Evolutionary conservation across 2,113 vertebrate genomes (phyloP), one percentile per base, ranked within the genome.

Genomic region (Oceanodroma tethys): DNA sequence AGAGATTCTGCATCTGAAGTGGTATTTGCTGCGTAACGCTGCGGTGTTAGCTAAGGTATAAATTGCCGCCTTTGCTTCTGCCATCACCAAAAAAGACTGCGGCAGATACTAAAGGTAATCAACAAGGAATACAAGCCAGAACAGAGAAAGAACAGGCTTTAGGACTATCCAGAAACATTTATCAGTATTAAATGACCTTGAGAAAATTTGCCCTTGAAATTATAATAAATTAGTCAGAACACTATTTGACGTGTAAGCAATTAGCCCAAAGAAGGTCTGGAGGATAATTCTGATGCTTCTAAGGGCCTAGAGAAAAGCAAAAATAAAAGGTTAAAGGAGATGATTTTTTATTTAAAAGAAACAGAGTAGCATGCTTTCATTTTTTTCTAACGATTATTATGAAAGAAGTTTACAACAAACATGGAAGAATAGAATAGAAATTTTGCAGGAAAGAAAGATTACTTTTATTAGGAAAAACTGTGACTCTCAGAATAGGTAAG

Each of bases 31-130:
- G 43, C 3, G 62, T 34, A 50, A 8, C 2, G 29, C 48, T 29
- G 13, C 0, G 8, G 3, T 10, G 12, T 17, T 47, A 29, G 32
- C 32, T 9, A 43, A 50, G 5, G 4, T 15, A 8, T 15, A 16
- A 75, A 47, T 15, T 52, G 17, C 20, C 59, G 17, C 38, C 62
- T 86, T 68, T 27, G 53, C 43, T 47, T 63, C 68, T 86, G 80
- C 76, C 20, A 4, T 40, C 65, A 55, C 34, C 68, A 58, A 10
- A 71, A 55, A 17, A 19, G 30, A 27, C 66, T 18, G 27, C 0
- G 3, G 59, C 43, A 36, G 34, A 55, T 21, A 18, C 15, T 48
- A 8, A 36, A 62, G 32, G 32, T 62, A n/a, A 74, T 23, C 55
- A 68, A 23, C 23, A 45, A 34, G 21, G 42, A 62, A 3, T 40